phyloP scores from a whole-genome alignment of 2,797 vertebrate species.

The Leuciscus waleckii region DNA sequence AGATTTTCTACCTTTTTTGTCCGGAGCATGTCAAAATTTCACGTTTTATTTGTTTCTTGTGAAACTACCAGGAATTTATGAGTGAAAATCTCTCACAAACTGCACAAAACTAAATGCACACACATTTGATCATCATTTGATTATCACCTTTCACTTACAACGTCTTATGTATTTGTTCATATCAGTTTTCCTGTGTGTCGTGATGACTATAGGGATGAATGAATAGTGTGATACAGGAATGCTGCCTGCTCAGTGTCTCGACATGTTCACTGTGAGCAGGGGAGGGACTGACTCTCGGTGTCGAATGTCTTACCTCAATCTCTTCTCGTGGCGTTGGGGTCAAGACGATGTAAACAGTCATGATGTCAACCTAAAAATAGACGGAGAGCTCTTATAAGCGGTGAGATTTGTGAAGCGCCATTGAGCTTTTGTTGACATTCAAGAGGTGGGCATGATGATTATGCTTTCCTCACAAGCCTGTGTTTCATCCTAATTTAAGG shows the following conservation, averaged over 20 bases:
- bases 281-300: constrained; percentile 26
- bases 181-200: not conserved
- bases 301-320: not conserved
- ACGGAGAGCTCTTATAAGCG: not conserved
- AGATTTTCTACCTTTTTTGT: not conserved
- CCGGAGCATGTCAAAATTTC: not conserved
- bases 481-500: constrained; percentile 6
- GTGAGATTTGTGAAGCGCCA: not conserved
- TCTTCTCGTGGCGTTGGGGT: constrained; percentile 18
- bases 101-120: not conserved
- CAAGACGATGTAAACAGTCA: constrained; percentile 19
- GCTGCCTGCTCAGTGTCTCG: constrained; percentile 62
- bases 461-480: constrained; percentile 5
- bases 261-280: constrained; percentile 59
- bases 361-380: constrained; percentile 34
- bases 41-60: not conserved
- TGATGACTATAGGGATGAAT: not conserved
- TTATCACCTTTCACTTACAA: not conserved
- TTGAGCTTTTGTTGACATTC: not conserved
- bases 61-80: not conserved
- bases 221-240: constrained; percentile 65
- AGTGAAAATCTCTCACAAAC: not conserved
- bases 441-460: constrained; percentile 19
- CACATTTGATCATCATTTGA: not conserved
- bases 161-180: not conserved